Base-by-base conservation (phyloP, 2,113 vertebrate genomes). In the Hystrix cristata region DNA sequence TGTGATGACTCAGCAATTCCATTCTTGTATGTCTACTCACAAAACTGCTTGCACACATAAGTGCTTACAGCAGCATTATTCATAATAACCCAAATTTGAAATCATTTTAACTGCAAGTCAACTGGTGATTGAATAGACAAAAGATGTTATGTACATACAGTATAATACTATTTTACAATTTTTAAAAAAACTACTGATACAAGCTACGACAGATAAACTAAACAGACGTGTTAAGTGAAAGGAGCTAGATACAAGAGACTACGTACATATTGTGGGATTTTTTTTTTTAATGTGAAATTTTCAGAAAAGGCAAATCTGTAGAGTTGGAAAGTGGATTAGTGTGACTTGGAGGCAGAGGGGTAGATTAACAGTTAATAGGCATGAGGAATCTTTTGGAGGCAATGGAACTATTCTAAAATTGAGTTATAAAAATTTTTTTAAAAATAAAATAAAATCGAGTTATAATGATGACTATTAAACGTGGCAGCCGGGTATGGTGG, bases 401-500 rank as follows among this genome's bases (percentile, higher is more conserved):
- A 99, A 83, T 72, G 31, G 10, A 87, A 62, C 60, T 94, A 67
- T 57, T 87, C 48, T 79, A 23, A 81, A 92, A 95, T 80, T 72
- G 62, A 80, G 34, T 85, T 92, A 69, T 25, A 78, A 21, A 38
- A 38, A 38, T 38, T 38, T 38, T 38, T 38, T 38, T 38, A 38
- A 38, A 38, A 38, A 38, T 38, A 38, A 38, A 38, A 38, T 79
- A 23, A 81, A 92, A 95, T 80, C 65, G 62, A 80, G 34, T 85
- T 92, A 69, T 25, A 78, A 21, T 96, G 69, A 57, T 69, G 38
- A 27, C 9, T 82, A 14, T 3, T 46, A 48, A 82, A 25, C n/a
- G 12, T 78, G 53, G 43, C 90, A 53, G 25, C 38, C 38, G 38
- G 38, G 38, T 2, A 38, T 38, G 38, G 38, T 38, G 38, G 38